These are phyloP conservation scores for Haliclona indistincta DNA, from an alignment of 37 sponge, comb jelly and placozoan genomes.

Conservation along the genomic window DNA sequence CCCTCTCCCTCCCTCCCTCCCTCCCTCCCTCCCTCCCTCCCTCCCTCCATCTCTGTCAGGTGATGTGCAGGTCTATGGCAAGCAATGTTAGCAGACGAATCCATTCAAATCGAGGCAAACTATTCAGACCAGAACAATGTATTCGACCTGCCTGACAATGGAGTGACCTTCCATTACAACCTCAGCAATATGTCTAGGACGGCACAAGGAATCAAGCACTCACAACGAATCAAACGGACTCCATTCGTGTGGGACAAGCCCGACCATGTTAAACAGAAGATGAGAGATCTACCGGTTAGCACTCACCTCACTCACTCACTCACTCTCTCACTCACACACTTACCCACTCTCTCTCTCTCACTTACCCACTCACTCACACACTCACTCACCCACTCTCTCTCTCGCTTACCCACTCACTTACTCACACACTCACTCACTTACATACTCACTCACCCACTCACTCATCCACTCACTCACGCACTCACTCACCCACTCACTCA, in stretches of 20 bases:
- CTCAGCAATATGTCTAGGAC: constrained; percentile 40
- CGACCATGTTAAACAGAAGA: too few species aligned
- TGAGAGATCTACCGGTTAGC: too few species aligned
- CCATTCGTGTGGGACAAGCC: constrained; percentile 50
- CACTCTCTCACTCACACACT: too few species aligned
- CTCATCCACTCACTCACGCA: too few species aligned
- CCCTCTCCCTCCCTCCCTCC: not conserved
- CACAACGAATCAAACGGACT: constrained; percentile 59
- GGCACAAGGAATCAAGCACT: constrained; percentile 50
- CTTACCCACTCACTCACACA: too few species aligned
- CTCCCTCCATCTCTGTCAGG: constrained; percentile 20
- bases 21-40: not conserved
- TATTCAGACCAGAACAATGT: constrained; percentile 26
- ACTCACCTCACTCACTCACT: too few species aligned
- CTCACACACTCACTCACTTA: too few species aligned
- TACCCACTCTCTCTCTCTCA: too few species aligned
- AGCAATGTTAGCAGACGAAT: constrained; percentile 36
- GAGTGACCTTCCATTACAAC: constrained; percentile 50
- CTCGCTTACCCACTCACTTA: too few species aligned
- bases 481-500: too few species aligned
- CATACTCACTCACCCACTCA: too few species aligned
- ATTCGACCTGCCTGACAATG: constrained; percentile 54
- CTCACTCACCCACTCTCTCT: too few species aligned
- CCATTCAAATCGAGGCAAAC: constrained; percentile 48
- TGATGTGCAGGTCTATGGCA: constrained; percentile 80